These are phyloP conservation scores for Bathynomus jamesi DNA, from an alignment of 1,140 invertebrate species.

Conservation along the genomic window DNA sequence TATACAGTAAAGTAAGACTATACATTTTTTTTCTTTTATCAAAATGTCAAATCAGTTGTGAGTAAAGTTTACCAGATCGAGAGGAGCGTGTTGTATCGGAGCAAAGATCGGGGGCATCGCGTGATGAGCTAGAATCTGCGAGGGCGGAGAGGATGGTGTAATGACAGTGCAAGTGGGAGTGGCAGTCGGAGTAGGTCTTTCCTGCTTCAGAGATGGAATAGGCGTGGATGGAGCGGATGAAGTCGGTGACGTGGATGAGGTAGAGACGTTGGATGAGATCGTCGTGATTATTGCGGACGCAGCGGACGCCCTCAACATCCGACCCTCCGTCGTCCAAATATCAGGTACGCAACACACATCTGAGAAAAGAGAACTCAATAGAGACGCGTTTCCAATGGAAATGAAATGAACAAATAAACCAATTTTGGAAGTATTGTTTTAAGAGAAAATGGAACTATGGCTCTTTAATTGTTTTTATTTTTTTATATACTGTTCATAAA, in stretches of 20 bases:
- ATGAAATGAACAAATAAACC: no score
- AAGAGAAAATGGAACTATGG: no score
- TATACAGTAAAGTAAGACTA: no score
- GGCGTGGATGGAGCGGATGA: not conserved
- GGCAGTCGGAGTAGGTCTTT: constrained; percentile 32
- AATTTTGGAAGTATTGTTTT: no score
- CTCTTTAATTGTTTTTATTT: no score
- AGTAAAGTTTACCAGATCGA: constrained; percentile 31
- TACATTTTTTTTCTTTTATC: no score
- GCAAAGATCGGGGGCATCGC: constrained; percentile 24
- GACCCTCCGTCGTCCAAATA: constrained; percentile 34
- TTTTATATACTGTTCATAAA: no score
- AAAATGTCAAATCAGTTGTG: no score
- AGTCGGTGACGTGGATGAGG: not conserved
- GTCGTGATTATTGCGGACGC: constrained; percentile 5
- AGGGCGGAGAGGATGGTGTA: constrained; percentile 16
- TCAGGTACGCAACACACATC: constrained; percentile 34
- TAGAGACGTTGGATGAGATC: not conserved
- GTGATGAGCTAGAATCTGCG: constrained; percentile 10
- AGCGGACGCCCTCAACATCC: constrained; percentile 22
- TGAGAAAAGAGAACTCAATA: no score
- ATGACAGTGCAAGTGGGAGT: constrained; percentile 17
- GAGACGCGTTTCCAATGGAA: no score
- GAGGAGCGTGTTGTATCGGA: constrained; percentile 34
- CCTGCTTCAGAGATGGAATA: constrained; percentile 24